These are phyloP conservation scores for Amblyjoppa proteus DNA, from an alignment of 2,888 invertebrate genomes.

Conservation along the genomic window DNA sequence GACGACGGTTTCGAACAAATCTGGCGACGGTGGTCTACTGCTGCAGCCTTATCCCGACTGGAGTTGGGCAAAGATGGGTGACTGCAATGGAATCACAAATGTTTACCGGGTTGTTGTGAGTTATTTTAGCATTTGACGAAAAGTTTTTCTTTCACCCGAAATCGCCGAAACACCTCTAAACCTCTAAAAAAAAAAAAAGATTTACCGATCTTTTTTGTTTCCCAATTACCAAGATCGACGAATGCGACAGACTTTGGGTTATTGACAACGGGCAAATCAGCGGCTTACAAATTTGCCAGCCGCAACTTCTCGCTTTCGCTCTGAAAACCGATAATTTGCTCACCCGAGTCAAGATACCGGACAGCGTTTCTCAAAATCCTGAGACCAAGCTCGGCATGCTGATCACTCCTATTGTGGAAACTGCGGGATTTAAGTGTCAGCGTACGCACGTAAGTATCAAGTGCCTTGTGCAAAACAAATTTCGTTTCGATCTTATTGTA, in stretches of 20 bases:
- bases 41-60: slow-evolving; percentile 89
- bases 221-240: slow-evolving; percentile 87
- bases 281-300: slow-evolving; percentile 87
- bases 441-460: slow-evolving; percentile 68
- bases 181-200: no score
- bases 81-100: slow-evolving; percentile 90
- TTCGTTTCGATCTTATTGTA: no score
- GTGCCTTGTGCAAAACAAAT: no score
- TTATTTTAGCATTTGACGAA: slow-evolving; percentile 68
- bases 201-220: slow-evolving; percentile 9
- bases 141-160: not conserved
- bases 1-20: slow-evolving; percentile 86
- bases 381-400: slow-evolving; percentile 68
- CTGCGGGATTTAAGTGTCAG: slow-evolving; percentile 61
- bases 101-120: slow-evolving; percentile 91
- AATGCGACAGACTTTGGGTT: slow-evolving; percentile 90
- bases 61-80: slow-evolving; percentile 86
- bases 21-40: slow-evolving; percentile 84
- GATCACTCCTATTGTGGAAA: slow-evolving; percentile 75
- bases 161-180: not conserved
- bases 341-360: slow-evolving; percentile 71
- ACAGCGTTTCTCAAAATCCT: slow-evolving; percentile 64
- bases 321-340: slow-evolving; percentile 85
- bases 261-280: slow-evolving; percentile 89
- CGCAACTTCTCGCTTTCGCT: slow-evolving; percentile 91